phyloP scores from a whole-genome alignment of 2,888 invertebrate species.

The Ochropleura plecta region DNA sequence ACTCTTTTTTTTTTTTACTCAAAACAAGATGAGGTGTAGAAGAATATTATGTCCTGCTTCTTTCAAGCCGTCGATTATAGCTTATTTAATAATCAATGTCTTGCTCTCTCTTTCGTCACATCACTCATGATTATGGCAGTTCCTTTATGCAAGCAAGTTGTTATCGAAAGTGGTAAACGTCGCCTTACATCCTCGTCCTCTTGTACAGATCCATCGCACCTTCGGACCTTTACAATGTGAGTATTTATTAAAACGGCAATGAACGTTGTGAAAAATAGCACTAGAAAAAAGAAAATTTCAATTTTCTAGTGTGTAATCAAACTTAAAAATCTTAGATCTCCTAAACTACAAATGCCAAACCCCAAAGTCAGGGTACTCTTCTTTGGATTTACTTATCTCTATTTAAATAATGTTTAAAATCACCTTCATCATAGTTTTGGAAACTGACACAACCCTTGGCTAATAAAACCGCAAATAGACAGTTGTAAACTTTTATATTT shows the following conservation, averaged over 20 bases:
- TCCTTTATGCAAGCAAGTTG: constrained; percentile 2
- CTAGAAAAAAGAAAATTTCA: constrained; percentile 6
- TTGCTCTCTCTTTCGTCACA: not conserved
- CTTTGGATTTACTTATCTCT: not conserved
- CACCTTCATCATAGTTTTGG: not conserved
- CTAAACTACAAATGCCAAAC: not conserved
- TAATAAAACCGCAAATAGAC: not conserved
- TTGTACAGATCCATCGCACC: constrained; percentile 66
- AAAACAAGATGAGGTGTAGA: not conserved
- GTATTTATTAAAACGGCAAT: constrained; percentile 68
- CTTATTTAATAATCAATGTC: not conserved
- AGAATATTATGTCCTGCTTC: not conserved
- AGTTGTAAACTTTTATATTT: not conserved
- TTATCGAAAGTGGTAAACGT: constrained; percentile 21
- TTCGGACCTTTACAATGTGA: constrained; percentile 55
- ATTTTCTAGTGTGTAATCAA: not conserved
- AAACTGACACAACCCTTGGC: too few species aligned
- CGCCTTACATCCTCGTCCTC: constrained; percentile 28
- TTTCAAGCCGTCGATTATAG: not conserved
- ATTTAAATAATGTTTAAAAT: not conserved
- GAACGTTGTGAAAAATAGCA: constrained; percentile 17
- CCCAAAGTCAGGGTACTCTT: not conserved
- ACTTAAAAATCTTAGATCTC: not conserved
- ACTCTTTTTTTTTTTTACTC: not conserved
- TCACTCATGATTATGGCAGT: constrained; percentile 31